These are phyloP conservation scores for Polydrusus pterygomalis DNA, from an alignment of 2,888 invertebrate species.

Conservation along the genomic window DNA sequence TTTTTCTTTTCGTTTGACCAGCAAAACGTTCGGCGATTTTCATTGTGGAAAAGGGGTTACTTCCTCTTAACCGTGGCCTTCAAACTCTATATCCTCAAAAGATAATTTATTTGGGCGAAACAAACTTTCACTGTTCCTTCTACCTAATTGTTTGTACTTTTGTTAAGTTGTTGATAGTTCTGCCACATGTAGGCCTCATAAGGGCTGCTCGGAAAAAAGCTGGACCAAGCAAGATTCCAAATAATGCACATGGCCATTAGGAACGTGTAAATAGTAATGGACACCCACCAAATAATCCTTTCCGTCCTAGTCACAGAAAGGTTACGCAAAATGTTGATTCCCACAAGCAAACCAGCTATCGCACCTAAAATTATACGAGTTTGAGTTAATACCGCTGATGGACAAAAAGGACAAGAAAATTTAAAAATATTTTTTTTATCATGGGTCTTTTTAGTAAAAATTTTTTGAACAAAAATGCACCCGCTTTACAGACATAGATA, in stretches of 20 bases:
- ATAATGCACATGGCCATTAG: slow-evolving; percentile 78
- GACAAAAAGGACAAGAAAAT: neutral
- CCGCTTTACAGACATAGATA: no score
- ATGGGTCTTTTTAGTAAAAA: no score
- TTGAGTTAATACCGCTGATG: neutral
- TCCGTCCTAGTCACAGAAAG: slow-evolving; percentile 78
- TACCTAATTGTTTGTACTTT: slow-evolving; percentile 19
- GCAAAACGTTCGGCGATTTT: no score
- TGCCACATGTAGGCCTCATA: slow-evolving; percentile 30
- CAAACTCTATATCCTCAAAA: no score
- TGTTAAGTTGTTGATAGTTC: slow-evolving; percentile 39
- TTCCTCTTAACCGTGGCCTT: no score
- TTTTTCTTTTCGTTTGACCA: no score
- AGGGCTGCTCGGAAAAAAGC: slow-evolving; percentile 58
- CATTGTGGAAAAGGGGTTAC: no score
- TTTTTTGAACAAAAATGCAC: no score
- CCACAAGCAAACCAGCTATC: slow-evolving; percentile 85
- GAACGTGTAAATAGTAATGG: slow-evolving; percentile 80
- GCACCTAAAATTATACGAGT: slow-evolving; percentile 75
- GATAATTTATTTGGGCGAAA: no score
- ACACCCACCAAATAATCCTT: slow-evolving; percentile 79
- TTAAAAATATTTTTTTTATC: no score
- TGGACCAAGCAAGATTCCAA: slow-evolving; percentile 63
- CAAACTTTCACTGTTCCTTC: no score
- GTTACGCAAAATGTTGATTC: slow-evolving; percentile 79